Evolutionary conservation across 2,797 vertebrate genomes (phyloP).

Genomic region (Galago senegalensis): DNA sequence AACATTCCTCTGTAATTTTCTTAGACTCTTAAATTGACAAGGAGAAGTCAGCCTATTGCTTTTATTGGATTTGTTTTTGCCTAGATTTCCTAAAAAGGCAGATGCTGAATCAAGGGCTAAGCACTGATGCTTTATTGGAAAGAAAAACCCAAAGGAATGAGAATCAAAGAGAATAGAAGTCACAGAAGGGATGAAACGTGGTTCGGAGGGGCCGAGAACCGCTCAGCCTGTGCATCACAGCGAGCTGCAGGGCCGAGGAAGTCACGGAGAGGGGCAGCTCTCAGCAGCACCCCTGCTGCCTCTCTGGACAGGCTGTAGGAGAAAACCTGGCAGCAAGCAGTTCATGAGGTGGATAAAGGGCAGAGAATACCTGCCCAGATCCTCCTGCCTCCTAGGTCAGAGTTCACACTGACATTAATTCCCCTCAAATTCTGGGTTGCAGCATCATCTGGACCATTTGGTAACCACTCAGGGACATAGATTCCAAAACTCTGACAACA

Average conservation of each 20-base stretch:
- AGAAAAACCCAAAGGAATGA: not conserved
- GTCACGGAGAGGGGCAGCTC: not conserved
- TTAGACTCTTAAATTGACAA: not conserved
- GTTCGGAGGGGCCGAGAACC: rapidly evolving
- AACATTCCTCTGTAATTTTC: not conserved
- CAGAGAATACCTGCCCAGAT: not conserved
- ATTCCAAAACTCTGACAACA: not conserved
- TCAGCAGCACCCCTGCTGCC: not conserved
- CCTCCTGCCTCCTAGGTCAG: not conserved
- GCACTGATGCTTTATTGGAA: not conserved
- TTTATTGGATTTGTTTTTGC: constrained; percentile 19
- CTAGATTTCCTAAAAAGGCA: not conserved
- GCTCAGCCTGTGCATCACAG: not conserved
- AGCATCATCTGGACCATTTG: not conserved
- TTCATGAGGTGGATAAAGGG: not conserved
- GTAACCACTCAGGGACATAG: not conserved
- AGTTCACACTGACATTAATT: not conserved
- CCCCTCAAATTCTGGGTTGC: not conserved
- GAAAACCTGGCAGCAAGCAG: not conserved
- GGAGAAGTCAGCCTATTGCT: not conserved
- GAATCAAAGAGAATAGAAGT: not conserved
- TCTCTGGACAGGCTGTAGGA: not conserved
- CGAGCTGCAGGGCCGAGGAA: not conserved
- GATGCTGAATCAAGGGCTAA: not conserved
- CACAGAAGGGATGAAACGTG: not conserved